Percentiles rank a stretch among this genome's conserved stretches.
Conservation (phyloP, 2,113 vertebrate species). For the Neoarius graeffei region DNA sequence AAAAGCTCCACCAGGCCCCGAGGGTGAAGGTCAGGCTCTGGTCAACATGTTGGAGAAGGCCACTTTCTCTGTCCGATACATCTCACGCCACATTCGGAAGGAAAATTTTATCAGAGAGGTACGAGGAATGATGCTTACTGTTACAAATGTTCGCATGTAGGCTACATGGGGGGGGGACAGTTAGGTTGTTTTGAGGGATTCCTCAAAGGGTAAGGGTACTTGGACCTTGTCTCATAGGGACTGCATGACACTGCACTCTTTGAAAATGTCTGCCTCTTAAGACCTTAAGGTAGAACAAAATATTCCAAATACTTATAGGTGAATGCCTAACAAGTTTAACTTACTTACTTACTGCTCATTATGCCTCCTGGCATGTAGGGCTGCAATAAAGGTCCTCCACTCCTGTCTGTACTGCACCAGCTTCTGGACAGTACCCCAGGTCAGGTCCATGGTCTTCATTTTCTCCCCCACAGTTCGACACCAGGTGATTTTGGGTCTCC, state of each 20-base stretch:
- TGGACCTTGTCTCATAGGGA: background rate
- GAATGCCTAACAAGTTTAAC: background rate
- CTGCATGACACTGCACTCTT: background rate
- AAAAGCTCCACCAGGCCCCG: conserved; percentile 45
- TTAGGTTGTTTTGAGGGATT: background rate
- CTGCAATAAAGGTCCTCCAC: too few relatives aligned
- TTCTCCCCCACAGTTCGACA: too few relatives aligned
- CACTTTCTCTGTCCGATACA: conserved; percentile 88
- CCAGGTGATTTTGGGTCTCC: too few relatives aligned
- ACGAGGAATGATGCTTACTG: conserved; percentile 7
- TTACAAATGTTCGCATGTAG: background rate
- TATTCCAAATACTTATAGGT: background rate
- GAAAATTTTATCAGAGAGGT: conserved; percentile 95
- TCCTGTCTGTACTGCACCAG: too few relatives aligned
- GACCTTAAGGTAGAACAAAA: background rate
- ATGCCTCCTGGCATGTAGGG: too few relatives aligned
- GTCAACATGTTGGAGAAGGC: conserved; percentile 88
- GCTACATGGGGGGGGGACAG: background rate
- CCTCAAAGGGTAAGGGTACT: background rate
- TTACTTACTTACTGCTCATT: too few relatives aligned
- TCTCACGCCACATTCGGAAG: conserved; percentile 91
- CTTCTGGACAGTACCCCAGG: too few relatives aligned
- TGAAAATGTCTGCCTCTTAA: background rate
- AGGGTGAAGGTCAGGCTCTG: conserved; percentile 79
- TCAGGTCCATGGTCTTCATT: too few relatives aligned